These are phyloP conservation scores for Bovichtus diacanthus DNA, from an alignment of 2,797 vertebrate species.

Conservation along the genomic window DNA sequence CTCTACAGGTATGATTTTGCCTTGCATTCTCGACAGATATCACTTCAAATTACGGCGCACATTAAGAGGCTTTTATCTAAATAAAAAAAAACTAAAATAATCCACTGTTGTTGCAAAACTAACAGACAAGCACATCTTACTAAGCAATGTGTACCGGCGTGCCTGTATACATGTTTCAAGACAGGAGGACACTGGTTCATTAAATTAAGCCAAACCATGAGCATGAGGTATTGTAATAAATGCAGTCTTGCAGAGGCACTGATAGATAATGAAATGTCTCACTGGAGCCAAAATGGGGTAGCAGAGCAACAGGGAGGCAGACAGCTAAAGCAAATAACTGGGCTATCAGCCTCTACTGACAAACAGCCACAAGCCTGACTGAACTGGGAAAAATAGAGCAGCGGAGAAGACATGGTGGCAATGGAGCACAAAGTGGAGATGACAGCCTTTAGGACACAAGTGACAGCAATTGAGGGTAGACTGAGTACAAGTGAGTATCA, in stretches of 20 bases:
- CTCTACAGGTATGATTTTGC: conserved; percentile 79
- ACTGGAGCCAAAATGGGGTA: conserved; percentile 71
- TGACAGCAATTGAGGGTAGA: conserved; percentile 80
- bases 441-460: conserved; percentile 81
- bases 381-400: conserved; percentile 78
- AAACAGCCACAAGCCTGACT: conserved; percentile 81
- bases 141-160: background rate
- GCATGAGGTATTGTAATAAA: conserved; percentile 33
- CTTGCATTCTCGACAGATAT: conserved; percentile 74
- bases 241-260: conserved; percentile 41
- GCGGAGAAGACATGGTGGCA: conserved; percentile 72
- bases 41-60: conserved; percentile 47
- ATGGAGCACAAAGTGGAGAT: conserved; percentile 82
- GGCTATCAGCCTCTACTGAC: conserved; percentile 76
- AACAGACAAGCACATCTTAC: background rate
- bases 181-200: conserved; percentile 39
- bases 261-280: conserved; percentile 76
- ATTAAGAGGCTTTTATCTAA: conserved; percentile 29
- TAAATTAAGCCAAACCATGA: conserved; percentile 46
- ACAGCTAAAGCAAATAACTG: conserved; percentile 76
- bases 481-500: conserved; percentile 73
- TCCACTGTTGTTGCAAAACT: conserved; percentile 2
- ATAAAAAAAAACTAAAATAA: conserved; percentile 2
- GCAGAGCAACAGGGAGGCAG: conserved; percentile 72
- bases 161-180: background rate